A percentile compares a stretch with the other conserved stretches of the same genome.
These are phyloP conservation scores for Porites lobata DNA, from an alignment of 92 coral and sea anemone genomes.

Conservation along the genomic window DNA sequence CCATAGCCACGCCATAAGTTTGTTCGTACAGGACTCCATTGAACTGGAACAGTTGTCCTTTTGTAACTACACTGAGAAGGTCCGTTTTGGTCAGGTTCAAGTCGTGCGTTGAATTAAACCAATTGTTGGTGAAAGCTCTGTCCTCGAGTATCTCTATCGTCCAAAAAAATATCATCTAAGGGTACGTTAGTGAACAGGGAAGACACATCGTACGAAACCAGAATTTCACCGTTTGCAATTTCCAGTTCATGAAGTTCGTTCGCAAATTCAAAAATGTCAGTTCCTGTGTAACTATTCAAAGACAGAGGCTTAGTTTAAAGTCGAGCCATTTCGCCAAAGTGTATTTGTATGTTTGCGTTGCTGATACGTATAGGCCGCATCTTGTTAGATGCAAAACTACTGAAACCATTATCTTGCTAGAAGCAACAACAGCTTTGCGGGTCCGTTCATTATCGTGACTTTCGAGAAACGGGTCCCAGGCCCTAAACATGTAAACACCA, in stretches of 20 bases:
- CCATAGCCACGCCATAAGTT: too few species aligned
- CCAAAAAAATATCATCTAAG: slow-evolving; percentile 3
- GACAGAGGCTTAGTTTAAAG: slow-evolving; percentile 60
- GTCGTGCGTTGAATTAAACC: slow-evolving; percentile 44
- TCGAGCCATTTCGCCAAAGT: slow-evolving; percentile 54
- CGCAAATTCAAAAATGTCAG: slow-evolving; percentile 11
- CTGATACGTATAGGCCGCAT: slow-evolving; percentile 56
- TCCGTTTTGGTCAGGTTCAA: slow-evolving; percentile 32
- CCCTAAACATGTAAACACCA: too few species aligned
- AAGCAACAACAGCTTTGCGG: too few species aligned
- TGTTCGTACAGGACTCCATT: too few species aligned
- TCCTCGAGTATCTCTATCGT: slow-evolving; percentile 32
- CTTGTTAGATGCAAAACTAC: too few species aligned
- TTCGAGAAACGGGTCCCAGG: too few species aligned
- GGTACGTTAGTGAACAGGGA: slow-evolving; percentile 28
- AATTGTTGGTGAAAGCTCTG: slow-evolving; percentile 51
- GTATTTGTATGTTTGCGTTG: slow-evolving; percentile 48
- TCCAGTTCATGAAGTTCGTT: neutral
- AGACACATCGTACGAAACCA: neutral
- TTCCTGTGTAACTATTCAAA: slow-evolving; percentile 43
- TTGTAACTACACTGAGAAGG: slow-evolving; percentile 34
- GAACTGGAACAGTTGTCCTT: slow-evolving; percentile 10
- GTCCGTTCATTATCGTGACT: too few species aligned
- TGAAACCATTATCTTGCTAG: too few species aligned
- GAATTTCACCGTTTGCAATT: neutral